phyloP scores from a whole-genome alignment of 2,888 invertebrate species.

The Agonopterix arenella region DNA sequence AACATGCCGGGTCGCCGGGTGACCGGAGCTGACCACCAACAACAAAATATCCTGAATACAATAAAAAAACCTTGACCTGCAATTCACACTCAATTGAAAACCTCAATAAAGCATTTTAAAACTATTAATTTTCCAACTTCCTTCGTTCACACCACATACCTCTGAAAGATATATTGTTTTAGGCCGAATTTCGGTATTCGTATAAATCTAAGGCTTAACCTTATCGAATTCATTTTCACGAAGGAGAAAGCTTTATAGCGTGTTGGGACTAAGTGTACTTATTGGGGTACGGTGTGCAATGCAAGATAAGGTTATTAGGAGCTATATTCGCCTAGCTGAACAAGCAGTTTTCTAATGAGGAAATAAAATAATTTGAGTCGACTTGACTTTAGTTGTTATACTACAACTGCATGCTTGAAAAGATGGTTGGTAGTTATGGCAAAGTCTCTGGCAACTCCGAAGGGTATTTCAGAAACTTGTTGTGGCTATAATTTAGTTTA shows the following conservation, averaged over 20 bases:
- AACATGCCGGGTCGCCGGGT: too few species aligned
- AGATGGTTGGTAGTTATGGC: too few species aligned
- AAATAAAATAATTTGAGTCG: too few species aligned
- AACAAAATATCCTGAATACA: too few species aligned
- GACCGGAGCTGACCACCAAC: too few species aligned
- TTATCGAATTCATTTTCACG: constrained; percentile 30
- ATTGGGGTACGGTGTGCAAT: constrained; percentile 7
- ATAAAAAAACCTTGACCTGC: too few species aligned
- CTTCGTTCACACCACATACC: background rate
- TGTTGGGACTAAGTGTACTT: constrained; percentile 6
- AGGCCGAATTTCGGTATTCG: constrained; percentile 12
- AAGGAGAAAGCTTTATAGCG: constrained; percentile 2
- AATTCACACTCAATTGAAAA: background rate
- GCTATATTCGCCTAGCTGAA: background rate
- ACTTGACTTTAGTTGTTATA: too few species aligned
- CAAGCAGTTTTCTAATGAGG: too few species aligned
- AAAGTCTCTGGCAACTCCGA: too few species aligned
- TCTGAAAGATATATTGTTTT: constrained; percentile 23
- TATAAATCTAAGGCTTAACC: constrained; percentile 27
- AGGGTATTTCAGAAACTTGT: too few species aligned
- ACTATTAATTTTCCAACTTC: background rate
- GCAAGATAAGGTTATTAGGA: constrained; percentile 11
- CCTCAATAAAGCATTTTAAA: background rate
- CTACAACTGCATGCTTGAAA: too few species aligned
- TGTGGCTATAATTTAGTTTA: too few species aligned